Base-by-base conservation (phyloP, 2,888 invertebrate genomes). In the Drosophila algonquin region DNA sequence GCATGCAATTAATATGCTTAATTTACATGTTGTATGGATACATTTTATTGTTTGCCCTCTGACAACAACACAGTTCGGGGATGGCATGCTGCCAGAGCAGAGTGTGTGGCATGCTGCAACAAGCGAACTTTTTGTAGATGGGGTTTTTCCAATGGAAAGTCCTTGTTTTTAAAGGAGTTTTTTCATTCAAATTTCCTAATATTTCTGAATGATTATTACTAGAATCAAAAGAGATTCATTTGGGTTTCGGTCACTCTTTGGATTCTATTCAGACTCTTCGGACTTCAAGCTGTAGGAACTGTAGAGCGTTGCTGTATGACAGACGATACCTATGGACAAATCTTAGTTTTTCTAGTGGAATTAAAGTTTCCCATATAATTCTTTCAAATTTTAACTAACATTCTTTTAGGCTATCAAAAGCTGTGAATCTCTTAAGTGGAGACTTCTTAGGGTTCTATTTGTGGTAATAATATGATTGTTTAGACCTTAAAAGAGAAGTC, bases 1-100 rank as follows among this genome's bases (percentile, higher is more conserved):
- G 58, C 62, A 46, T 63, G 69, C 68, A 81, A 81, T 83, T 75
- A 80, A 81, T 70, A 75, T 76, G 79, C 61, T 27, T 83, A 83
- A 74, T 67, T 81, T 73, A 76, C 79, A 76, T 51, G 44, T 59
- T 59, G 68, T 56, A 64, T 50, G 67, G 44, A 57, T 56, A 64
- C 64, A 67, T 64, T 67, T 54, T 52, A 67, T 64, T 58, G 68
- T 58, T 68, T 68, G 47, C 52, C 47, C 30, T 56, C 48, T 65
- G 65, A 48, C 65, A 57, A 51, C 65, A 65, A 40, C 40, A 40
- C 40, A 40, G 40, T n/a, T 40, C n/a, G 30, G 45, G 56, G 50
- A 18, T 24, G 63, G 63, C 32, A 52, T 56, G 10, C 30, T 14
- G 44, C 44, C 44, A 21, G 48, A n/a, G 14, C 0, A 14, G n/a